Percentiles rank a stretch among this genome's conserved stretches.
These are phyloP conservation scores for Lasius platythorax DNA, from an alignment of 2,888 invertebrate species.

Conservation along the genomic window DNA sequence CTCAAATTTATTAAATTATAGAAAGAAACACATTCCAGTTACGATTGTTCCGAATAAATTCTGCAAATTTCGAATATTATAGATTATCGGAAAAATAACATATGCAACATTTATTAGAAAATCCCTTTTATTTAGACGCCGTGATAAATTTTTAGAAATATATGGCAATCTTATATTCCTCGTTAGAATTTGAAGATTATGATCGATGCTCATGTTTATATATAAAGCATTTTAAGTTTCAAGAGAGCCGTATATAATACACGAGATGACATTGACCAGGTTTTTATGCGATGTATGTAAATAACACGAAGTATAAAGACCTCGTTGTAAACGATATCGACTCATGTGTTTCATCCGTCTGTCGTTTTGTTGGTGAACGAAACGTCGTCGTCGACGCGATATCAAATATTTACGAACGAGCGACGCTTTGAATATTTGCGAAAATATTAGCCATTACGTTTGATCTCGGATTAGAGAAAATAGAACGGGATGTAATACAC, in stretches of 20 bases:
- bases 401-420: constrained; percentile 1
- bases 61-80: neutral
- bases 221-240: neutral
- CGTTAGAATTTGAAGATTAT: neutral
- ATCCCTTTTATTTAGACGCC: neutral
- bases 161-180: neutral
- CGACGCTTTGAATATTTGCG: neutral
- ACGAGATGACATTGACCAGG: neutral
- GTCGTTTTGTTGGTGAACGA: neutral
- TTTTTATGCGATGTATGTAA: neutral
- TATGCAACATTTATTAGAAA: neutral
- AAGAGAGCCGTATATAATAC: neutral
- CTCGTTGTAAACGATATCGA: neutral
- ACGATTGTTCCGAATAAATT: neutral
- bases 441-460: neutral
- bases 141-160: neutral
- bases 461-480: neutral
- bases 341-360: neutral
- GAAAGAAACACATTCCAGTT: neutral
- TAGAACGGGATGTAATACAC: too few relatives aligned
- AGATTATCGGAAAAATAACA: neutral
- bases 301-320: constrained; percentile 5
- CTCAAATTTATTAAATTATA: neutral
- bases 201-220: neutral
- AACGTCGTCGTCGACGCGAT: neutral